Evolutionary conservation across 64 coral and sea anemone genomes (phyloP).

Genomic region (Trachythela sp.): DNA sequence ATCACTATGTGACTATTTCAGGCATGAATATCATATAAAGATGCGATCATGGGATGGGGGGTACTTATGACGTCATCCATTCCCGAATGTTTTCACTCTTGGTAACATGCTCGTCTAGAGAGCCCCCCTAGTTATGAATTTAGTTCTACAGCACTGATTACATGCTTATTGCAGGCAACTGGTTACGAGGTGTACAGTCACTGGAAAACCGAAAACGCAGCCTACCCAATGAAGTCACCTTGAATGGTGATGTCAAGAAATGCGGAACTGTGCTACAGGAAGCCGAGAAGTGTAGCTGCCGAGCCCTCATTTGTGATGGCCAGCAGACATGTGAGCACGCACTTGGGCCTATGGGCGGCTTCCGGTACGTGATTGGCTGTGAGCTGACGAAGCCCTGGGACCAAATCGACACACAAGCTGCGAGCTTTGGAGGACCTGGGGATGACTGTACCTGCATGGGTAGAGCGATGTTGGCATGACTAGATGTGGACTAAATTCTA

Average conservation of each 20-base stretch:
- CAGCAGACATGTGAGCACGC: background rate
- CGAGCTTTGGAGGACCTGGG: background rate
- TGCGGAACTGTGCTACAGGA: background rate
- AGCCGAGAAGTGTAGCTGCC: background rate
- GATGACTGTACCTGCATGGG: background rate
- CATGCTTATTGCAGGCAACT: background rate
- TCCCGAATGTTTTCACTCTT: too few species aligned
- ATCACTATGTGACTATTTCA: too few species aligned
- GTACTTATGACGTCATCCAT: too few species aligned
- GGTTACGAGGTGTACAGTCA: background rate
- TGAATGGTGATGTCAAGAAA: background rate
- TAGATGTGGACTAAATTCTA: background rate
- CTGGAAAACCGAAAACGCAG: background rate
- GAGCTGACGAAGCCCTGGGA: background rate
- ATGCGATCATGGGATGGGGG: too few species aligned
- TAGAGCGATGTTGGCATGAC: background rate
- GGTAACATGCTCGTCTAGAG: too few species aligned
- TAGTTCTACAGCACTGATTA: too few species aligned
- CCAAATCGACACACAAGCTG: background rate
- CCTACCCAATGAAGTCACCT: background rate
- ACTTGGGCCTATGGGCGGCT: background rate
- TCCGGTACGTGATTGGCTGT: background rate
- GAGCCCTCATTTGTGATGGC: background rate
- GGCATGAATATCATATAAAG: too few species aligned
- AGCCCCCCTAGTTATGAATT: too few species aligned